phyloP scores from a whole-genome alignment of 2,797 vertebrate species.

The Sparus aurata region DNA sequence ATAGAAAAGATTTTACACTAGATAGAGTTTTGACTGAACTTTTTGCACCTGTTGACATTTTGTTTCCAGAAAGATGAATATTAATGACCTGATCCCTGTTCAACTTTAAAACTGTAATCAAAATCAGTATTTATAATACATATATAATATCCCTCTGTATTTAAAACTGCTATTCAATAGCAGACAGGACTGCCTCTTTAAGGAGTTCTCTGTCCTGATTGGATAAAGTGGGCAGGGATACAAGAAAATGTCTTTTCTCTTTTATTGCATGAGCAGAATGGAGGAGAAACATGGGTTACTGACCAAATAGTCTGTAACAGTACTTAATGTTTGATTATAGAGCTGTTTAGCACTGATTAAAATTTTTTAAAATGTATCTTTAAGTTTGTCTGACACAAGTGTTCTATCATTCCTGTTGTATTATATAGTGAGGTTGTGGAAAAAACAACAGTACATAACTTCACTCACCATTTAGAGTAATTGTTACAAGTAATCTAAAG shows the following conservation, averaged over 20 bases:
- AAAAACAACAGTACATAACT: conserved; percentile 22
- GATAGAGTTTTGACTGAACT: neutral
- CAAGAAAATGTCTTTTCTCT: too few relatives aligned
- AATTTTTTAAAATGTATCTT: neutral
- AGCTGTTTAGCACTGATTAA: too few relatives aligned
- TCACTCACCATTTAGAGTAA: conserved; percentile 13
- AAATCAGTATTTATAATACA: neutral
- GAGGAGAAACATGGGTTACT: too few relatives aligned
- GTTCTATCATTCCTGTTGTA: neutral
- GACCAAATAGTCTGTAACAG: too few relatives aligned
- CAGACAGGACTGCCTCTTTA: too few relatives aligned
- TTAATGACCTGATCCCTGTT: neutral
- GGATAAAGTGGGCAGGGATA: too few relatives aligned
- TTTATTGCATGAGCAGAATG: too few relatives aligned
- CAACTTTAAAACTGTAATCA: neutral
- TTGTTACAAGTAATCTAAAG: conserved; percentile 29
- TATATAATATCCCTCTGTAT: too few relatives aligned
- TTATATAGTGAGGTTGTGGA: conserved; percentile 1
- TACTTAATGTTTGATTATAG: too few relatives aligned
- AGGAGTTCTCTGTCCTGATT: too few relatives aligned
- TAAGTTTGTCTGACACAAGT: neutral
- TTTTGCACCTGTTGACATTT: neutral
- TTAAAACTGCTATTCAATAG: too few relatives aligned
- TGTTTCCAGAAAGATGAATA: neutral
- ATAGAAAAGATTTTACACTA: neutral